phyloP scores from a whole-genome alignment of 2,888 invertebrate species.

The Capitulum mitella region DNA sequence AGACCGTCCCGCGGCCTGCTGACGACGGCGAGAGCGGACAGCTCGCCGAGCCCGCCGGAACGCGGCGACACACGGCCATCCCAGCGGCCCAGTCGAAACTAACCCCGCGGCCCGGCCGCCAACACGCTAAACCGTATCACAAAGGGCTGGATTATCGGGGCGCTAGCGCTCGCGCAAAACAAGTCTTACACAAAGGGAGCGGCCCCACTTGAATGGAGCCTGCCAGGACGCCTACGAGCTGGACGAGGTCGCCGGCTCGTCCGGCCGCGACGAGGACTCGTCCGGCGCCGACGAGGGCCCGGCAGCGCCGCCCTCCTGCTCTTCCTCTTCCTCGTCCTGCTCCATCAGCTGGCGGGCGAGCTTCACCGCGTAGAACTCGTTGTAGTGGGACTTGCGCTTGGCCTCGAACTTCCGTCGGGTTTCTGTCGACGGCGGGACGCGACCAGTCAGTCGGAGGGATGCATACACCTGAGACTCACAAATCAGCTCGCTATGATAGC shows the following conservation, averaged over 20 bases:
- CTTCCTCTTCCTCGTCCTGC: slow-evolving; percentile 76
- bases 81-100: no score
- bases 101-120: no score
- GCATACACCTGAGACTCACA: no score
- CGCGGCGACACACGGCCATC: no score
- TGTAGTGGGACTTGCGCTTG: slow-evolving; percentile 84
- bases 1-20: no score
- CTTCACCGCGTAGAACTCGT: slow-evolving; percentile 92
- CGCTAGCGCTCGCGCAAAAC: not conserved
- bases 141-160: not conserved
- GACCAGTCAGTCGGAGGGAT: no score
- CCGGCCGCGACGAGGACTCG: not conserved
- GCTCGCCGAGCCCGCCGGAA: no score
- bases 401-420: not conserved
- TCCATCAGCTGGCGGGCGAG: slow-evolving; percentile 82
- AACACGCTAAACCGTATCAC: slow-evolving; percentile 9
- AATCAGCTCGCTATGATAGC: no score
- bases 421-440: not conserved
- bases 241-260: not conserved
- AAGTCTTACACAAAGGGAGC: not conserved
- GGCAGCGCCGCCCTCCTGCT: slow-evolving; percentile 47
- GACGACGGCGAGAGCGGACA: no score
- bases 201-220: no score
- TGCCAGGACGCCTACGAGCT: not conserved
- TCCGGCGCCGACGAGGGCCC: not conserved